phyloP scores from a whole-genome alignment of 1,140 invertebrate species.

The Caerostris extrusa region DNA sequence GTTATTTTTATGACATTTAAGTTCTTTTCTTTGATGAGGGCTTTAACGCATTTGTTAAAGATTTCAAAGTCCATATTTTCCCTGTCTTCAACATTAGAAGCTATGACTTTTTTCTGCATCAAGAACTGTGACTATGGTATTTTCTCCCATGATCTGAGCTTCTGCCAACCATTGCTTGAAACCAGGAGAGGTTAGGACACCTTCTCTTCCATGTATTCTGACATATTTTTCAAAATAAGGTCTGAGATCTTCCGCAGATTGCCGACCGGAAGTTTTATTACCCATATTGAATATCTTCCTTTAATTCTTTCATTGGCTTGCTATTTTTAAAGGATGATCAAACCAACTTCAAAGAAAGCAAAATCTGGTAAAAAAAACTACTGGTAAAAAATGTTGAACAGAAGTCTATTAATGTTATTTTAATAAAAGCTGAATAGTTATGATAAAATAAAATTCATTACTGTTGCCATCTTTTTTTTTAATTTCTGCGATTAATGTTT shows the following conservation, averaged over 20 bases:
- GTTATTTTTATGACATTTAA: background rate
- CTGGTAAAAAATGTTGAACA: too few relatives aligned
- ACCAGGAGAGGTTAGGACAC: background rate
- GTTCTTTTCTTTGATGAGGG: background rate
- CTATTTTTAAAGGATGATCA: too few relatives aligned
- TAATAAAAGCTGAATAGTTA: too few relatives aligned
- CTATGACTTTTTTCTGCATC: background rate
- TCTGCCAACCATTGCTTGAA: background rate
- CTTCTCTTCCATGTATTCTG: background rate
- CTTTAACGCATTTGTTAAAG: background rate
- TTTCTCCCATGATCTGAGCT: background rate
- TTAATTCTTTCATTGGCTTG: too few relatives aligned
- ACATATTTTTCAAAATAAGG: background rate
- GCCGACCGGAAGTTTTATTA: too few relatives aligned
- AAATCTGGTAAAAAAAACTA: too few relatives aligned
- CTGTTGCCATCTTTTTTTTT: background rate
- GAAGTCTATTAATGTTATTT: too few relatives aligned
- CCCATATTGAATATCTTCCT: too few relatives aligned
- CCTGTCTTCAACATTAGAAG: background rate
- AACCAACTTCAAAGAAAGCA: too few relatives aligned
- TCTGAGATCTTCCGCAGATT: background rate
- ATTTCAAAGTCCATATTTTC: background rate
- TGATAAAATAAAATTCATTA: background rate
- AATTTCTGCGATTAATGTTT: too few relatives aligned
- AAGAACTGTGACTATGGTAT: background rate